Evolutionary conservation across 2,113 vertebrate species (phyloP).

Genomic region (Silurus glanis): DNA sequence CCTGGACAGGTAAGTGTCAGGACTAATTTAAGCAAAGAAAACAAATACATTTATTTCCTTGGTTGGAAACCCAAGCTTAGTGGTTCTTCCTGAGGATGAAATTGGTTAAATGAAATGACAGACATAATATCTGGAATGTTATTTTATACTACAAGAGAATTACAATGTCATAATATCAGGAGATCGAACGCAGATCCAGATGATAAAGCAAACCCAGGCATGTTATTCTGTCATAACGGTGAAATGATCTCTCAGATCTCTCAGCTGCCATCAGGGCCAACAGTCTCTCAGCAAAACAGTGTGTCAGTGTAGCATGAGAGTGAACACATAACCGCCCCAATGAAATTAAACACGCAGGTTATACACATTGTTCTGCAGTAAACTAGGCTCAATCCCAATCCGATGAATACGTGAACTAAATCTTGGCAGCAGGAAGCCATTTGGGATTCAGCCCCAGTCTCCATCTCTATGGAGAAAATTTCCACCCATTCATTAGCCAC

Average conservation of each 20-base stretch:
- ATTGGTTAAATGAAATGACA: background rate
- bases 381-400: background rate
- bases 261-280: conserved; percentile 11
- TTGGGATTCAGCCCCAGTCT: background rate
- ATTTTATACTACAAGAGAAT: background rate
- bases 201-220: background rate
- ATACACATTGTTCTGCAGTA: background rate
- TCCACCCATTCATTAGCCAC: conserved; percentile 60
- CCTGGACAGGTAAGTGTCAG: too few species aligned
- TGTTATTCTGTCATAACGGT: background rate
- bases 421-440: background rate
- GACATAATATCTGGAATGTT: background rate
- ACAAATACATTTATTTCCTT: too few species aligned
- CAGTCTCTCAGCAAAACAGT: background rate
- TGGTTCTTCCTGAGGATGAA: background rate
- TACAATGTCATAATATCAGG: background rate
- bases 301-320: background rate
- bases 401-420: background rate
- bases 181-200: background rate
- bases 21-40: too few species aligned
- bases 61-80: background rate
- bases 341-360: background rate
- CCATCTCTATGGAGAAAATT: conserved; percentile 5
- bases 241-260: background rate
- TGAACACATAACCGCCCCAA: background rate